Evolutionary conservation across 2,888 invertebrate genomes (phyloP), one percentile per base, ranked within the genome.

Genomic region (Allophyes oxyacanthae): DNA sequence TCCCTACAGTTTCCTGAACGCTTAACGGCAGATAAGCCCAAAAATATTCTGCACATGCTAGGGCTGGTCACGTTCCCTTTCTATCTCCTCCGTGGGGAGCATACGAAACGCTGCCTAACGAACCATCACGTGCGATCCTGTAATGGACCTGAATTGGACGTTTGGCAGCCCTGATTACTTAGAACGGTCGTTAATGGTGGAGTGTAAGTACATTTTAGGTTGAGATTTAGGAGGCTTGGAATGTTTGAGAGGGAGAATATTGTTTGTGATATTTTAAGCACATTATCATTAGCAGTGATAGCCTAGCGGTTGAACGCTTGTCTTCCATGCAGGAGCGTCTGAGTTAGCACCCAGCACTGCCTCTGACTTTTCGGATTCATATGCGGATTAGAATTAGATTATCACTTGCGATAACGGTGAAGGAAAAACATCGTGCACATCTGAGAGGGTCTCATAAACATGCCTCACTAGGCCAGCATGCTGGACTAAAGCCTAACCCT

Each of bases 131-230:
- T 46, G 41, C 33, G 40, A 50, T 43, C 41, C 26, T 26, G 15
- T 51, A 50, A 53, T 32, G 25, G 30, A n/a, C 37, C 20, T n/a
- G 25, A 40, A 54, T 51, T 10, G 36, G 34, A 37, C 36, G 26
- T 49, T 52, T 9, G 32, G 32, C 30, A 48, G 33, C 51, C 48
- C 44, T 59, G 37, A 49, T 59, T 71, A 34, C 44, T 45, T 9
- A 33, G 3, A 48, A 54, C 11, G 26, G 9, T 28, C 54, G 15
- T 48, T 54, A 67, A 70, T 37, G 32, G 25, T 25, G 11, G 32
- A 30, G 30, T 40, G 20, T 32, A 20, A 9, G 11, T n/a, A 20
- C 40, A 40, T 50, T 68, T 37, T n/a, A 14, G 28, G 25, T 45
- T n/a, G 13, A 25, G 25, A 20, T 49, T 53, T 44, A 36, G 10